phyloP scores from a whole-genome alignment of 2,888 invertebrate genomes.

The Volucella zonaria region DNA sequence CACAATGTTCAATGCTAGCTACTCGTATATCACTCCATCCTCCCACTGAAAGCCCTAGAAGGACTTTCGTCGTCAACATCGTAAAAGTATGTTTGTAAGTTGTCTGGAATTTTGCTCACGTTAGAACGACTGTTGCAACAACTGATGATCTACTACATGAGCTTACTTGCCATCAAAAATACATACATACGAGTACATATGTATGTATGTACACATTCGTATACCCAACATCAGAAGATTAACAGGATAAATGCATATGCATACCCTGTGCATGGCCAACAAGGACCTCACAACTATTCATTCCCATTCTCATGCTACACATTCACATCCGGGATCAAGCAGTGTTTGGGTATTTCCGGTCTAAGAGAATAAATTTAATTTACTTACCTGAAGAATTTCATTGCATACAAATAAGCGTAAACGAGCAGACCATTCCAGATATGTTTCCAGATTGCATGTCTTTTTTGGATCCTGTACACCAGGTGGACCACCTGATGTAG shows the following conservation, averaged over 20 bases:
- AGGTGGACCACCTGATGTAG: conserved; percentile 79
- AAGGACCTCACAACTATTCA: conserved; percentile 1
- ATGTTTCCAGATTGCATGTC: conserved; percentile 82
- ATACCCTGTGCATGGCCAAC: conserved; percentile 21
- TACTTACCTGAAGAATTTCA: conserved; percentile 82
- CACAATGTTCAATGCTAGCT: conserved; percentile 36
- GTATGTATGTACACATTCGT: too few relatives aligned
- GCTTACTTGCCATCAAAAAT: conserved; percentile 32
- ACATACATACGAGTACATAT: not conserved
- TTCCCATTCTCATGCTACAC: not conserved
- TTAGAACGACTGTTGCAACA: conserved; percentile 6
- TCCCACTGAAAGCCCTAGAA: not conserved
- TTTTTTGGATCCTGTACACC: conserved; percentile 81
- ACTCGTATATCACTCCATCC: conserved; percentile 7
- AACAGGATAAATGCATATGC: conserved; percentile 35
- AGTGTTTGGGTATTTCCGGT: conserved; percentile 25
- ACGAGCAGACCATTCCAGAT: conserved; percentile 82
- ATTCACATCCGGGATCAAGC: conserved; percentile 44
- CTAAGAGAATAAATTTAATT: conserved; percentile 58
- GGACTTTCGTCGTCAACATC: conserved; percentile 9
- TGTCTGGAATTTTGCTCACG: conserved; percentile 34
- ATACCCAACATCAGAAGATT: not conserved
- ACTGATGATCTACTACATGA: conserved; percentile 32
- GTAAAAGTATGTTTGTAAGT: conserved; percentile 24
- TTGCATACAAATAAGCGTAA: conserved; percentile 82